Percentiles rank a stretch among this genome's conserved stretches.
Evolutionary conservation across 2,797 vertebrate species (phyloP).

Genomic region (Gymnoscopelus braueri): DNA sequence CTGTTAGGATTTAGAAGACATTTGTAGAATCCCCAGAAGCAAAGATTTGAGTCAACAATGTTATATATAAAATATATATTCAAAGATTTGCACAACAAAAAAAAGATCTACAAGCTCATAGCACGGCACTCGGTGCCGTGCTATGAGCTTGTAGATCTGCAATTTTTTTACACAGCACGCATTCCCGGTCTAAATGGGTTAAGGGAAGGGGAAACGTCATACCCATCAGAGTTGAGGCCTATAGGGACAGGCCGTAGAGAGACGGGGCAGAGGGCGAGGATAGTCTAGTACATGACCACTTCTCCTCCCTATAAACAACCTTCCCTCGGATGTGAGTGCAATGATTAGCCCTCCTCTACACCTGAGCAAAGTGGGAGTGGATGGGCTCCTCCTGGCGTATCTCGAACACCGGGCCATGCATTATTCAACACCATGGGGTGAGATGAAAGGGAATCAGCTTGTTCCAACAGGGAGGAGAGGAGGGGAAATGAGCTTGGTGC

Average conservation of each 20-base stretch:
- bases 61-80: too few species aligned
- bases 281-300: slow-evolving; percentile 52
- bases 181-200: too few species aligned
- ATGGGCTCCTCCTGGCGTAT: slow-evolving; percentile 53
- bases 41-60: too few species aligned
- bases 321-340: slow-evolving; percentile 61
- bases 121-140: too few species aligned
- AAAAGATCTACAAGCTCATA: too few species aligned
- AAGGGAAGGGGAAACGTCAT: slow-evolving; percentile 37
- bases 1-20: too few species aligned
- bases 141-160: too few species aligned
- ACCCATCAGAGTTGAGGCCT: slow-evolving; percentile 72
- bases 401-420: slow-evolving; percentile 60
- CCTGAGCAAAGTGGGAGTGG: slow-evolving; percentile 69
- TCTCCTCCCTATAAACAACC: slow-evolving; percentile 70
- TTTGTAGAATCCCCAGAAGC: too few species aligned
- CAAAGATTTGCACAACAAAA: too few species aligned
- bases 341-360: slow-evolving; percentile 71
- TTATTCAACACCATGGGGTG: slow-evolving; percentile 70
- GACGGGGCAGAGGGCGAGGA: slow-evolving; percentile 28
- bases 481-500: slow-evolving; percentile 59
- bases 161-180: too few species aligned
- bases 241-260: slow-evolving; percentile 32
- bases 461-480: slow-evolving; percentile 45
- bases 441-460: slow-evolving; percentile 69